Percentiles rank a stretch among this genome's conserved stretches.
phyloP scores from a whole-genome alignment of 2,797 vertebrate genomes.

The Onychomys arenicola region DNA sequence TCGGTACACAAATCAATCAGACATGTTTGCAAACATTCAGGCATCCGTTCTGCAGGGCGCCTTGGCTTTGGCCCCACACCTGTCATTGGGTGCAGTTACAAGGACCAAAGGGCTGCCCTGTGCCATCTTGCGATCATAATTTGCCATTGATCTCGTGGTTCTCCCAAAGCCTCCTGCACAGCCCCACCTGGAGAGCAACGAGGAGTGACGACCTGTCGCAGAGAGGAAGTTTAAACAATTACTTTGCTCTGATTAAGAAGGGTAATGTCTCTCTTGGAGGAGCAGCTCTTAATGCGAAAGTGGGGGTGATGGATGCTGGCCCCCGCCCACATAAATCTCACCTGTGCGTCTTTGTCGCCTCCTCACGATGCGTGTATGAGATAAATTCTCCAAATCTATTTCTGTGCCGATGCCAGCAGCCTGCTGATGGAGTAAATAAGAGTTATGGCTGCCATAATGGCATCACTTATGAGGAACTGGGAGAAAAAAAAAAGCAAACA shows the following conservation, averaged over 20 bases:
- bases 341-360: constrained; percentile 81
- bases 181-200: not conserved
- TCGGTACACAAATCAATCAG: not conserved
- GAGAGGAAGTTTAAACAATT: constrained; percentile 51
- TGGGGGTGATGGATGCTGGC: constrained; percentile 69
- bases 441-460: constrained; percentile 87
- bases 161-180: too few relatives aligned
- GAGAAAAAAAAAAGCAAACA: constrained; percentile 85
- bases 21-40: not conserved
- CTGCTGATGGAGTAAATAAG: constrained; percentile 87
- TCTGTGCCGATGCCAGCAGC: constrained; percentile 88
- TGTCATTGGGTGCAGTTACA: not conserved
- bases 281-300: constrained; percentile 55
- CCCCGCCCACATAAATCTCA: constrained; percentile 82
- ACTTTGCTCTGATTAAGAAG: constrained; percentile 71
- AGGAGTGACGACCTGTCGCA: not conserved
- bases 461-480: constrained; percentile 87
- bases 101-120: accelerated
- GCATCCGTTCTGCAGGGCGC: not conserved
- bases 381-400: constrained; percentile 91
- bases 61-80: not conserved
- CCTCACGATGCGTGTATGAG: constrained; percentile 84
- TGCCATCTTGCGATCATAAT: not conserved
- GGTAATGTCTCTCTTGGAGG: constrained; percentile 68
- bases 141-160: not conserved